These are phyloP conservation scores for Portevinia maculata DNA, from an alignment of 2,888 invertebrate genomes.

Conservation along the genomic window DNA sequence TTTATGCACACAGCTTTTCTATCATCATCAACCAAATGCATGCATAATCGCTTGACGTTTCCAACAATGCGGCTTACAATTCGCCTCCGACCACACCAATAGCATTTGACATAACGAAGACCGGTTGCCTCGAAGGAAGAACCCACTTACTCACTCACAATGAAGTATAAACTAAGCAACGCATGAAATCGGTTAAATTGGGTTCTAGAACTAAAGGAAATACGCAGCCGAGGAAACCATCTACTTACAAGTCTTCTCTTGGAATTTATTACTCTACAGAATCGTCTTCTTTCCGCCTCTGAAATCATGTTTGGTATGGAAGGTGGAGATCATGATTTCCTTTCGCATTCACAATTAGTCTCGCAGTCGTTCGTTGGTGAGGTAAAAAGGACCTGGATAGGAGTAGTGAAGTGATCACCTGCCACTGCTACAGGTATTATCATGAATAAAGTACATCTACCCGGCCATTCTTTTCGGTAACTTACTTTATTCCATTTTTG, in stretches of 20 bases:
- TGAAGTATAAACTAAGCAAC: constrained; percentile 64
- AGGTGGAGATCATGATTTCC: constrained; percentile 53
- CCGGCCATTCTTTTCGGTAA: not conserved
- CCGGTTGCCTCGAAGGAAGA: constrained; percentile 45
- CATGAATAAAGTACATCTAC: not conserved
- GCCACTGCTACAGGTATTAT: constrained; percentile 5
- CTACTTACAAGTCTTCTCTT: constrained; percentile 38
- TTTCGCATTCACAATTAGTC: constrained; percentile 50
- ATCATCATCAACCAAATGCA: constrained; percentile 62
- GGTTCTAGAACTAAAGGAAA: constrained; percentile 27
- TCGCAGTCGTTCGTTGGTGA: constrained; percentile 8
- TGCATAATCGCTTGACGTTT: constrained; percentile 67
- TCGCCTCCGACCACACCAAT: constrained; percentile 36
- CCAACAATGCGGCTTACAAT: constrained; percentile 46
- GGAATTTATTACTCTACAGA: constrained; percentile 53
- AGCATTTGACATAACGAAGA: constrained; percentile 33
- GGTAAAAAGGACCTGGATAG: constrained; percentile 7
- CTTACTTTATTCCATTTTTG: not conserved
- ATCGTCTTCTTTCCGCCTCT: constrained; percentile 45
- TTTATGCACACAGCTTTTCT: constrained; percentile 47
- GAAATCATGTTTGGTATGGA: constrained; percentile 35
- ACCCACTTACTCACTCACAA: constrained; percentile 56
- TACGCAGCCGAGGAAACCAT: constrained; percentile 27
- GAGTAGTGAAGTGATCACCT: constrained; percentile 16
- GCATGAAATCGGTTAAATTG: constrained; percentile 59